Evolutionary conservation across 2,797 vertebrate genomes (phyloP).

Genomic region (Scomberomorus guttatus): DNA sequence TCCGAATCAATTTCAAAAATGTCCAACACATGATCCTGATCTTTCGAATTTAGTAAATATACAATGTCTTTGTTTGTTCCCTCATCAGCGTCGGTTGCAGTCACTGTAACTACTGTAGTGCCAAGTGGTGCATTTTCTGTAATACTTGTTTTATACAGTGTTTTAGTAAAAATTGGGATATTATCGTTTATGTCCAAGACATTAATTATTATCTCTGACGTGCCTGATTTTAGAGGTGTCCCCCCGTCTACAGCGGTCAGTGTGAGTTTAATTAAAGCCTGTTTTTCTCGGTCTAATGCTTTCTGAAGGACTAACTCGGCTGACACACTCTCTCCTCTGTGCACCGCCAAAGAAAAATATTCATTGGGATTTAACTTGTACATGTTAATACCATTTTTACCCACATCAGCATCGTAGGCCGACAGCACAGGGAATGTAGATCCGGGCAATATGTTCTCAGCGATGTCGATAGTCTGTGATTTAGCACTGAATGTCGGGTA

Average conservation of each 20-base stretch:
- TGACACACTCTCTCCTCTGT: slow-evolving; percentile 62
- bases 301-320: slow-evolving; percentile 84
- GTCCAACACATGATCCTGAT: slow-evolving; percentile 65
- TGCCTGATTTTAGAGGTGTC: slow-evolving; percentile 78
- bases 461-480: slow-evolving; percentile 77
- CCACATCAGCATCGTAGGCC: slow-evolving; percentile 82
- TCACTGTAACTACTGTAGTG: slow-evolving; percentile 55
- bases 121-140: slow-evolving; percentile 57
- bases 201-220: slow-evolving; percentile 63
- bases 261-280: slow-evolving; percentile 68
- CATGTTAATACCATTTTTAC: slow-evolving; percentile 80
- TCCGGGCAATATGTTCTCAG: slow-evolving; percentile 81
- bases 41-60: slow-evolving; percentile 70
- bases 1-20: slow-evolving; percentile 70
- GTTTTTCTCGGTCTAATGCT: slow-evolving; percentile 84
- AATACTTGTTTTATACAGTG: slow-evolving; percentile 57
- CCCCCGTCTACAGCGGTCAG: slow-evolving; percentile 86
- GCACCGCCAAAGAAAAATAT: slow-evolving; percentile 80
- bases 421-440: slow-evolving; percentile 77
- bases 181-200: slow-evolving; percentile 72
- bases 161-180: slow-evolving; percentile 53
- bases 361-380: slow-evolving; percentile 83
- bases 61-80: slow-evolving; percentile 66
- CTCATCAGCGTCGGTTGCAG: slow-evolving; percentile 76
- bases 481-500: slow-evolving; percentile 67